Conservation (phyloP, 2,113 vertebrate genomes). For the Tautogolabrus adspersus region DNA sequence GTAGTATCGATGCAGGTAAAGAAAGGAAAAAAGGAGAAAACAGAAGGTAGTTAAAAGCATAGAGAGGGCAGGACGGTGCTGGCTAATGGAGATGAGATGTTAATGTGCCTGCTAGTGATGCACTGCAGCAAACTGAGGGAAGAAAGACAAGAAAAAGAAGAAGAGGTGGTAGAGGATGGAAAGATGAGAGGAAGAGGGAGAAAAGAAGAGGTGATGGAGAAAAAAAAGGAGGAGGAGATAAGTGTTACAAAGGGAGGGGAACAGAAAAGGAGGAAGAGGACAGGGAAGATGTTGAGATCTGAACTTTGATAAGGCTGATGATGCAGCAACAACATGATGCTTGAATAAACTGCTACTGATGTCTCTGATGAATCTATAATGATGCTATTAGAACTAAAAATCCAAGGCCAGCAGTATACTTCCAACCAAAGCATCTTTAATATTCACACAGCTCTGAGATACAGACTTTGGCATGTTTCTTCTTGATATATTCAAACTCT, state of each 20-base stretch:
- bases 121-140: conserved; percentile 78
- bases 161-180: conserved; percentile 32
- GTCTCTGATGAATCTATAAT: conserved; percentile 51
- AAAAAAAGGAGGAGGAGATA: neutral
- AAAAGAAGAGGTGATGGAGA: conserved; percentile 10
- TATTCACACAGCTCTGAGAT: conserved; percentile 11
- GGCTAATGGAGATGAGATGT: conserved; percentile 77
- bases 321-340: conserved; percentile 53
- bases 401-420: conserved; percentile 11
- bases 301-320: conserved; percentile 53
- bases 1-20: neutral
- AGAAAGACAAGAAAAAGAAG: conserved; percentile 39
- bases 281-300: conserved; percentile 11
- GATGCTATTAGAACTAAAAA: conserved; percentile 22
- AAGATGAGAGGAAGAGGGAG: conserved; percentile 28
- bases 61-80: conserved; percentile 48
- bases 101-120: conserved; percentile 76
- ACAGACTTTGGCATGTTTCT: neutral
- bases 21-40: conserved; percentile 23
- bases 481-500: neutral
- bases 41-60: conserved; percentile 19
- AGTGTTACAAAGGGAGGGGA: neutral
- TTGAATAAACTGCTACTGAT: conserved; percentile 49
- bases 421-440: conserved; percentile 11
- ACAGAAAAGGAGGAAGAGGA: neutral